Evolutionary conservation across 1,140 invertebrate species (phyloP), one percentile per base, ranked within the genome.

Genomic region (Macrosteles quadrilineatus): DNA sequence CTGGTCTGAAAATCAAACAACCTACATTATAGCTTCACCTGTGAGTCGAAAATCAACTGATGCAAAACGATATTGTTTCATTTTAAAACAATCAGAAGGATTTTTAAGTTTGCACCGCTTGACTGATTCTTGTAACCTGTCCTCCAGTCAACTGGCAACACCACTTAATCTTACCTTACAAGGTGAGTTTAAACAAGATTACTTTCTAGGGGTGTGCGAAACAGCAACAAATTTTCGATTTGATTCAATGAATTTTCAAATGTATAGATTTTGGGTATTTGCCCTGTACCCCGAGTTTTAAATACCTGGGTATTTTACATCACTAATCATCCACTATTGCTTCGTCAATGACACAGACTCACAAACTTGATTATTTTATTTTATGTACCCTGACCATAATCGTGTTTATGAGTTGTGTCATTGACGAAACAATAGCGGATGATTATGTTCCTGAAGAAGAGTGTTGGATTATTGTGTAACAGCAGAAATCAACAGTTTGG

Each of bases 1-100:
- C 62, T 90, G 88, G 88, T 80, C 85, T 72, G 87, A 88, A 70
- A 87, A 89, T 74, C 85, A 83, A 50, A 87, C 85, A n/a, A 85
- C 83, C 55, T 90, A 86, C 75, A 81, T 90, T 29, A 87, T 90
- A 30, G 85, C 87, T 11, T 85, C 85, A 1, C 80, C 82, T 32
- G 81, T 83, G 62, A 82, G 75, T 43, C 73, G 78, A 0, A 79
- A 81, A 25, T 78, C 80, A 0, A 79, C 75, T 17, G 82, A 76
- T 45, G 79, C 81, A 0, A 73, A 79, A 27, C 76, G 80, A 36
- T 81, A 80, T 62, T 82, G 81, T 66, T 82, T 82, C 69, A 75
- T 81, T 57, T 77, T 78, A 73, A 73, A 17, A 9, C 68, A 75
- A 19, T 29, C n/a, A 36, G 40, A 19, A 2, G 19, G 53, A 3